Base-by-base conservation (phyloP, 2,888 invertebrate species). In the Cephus sareptanus region DNA sequence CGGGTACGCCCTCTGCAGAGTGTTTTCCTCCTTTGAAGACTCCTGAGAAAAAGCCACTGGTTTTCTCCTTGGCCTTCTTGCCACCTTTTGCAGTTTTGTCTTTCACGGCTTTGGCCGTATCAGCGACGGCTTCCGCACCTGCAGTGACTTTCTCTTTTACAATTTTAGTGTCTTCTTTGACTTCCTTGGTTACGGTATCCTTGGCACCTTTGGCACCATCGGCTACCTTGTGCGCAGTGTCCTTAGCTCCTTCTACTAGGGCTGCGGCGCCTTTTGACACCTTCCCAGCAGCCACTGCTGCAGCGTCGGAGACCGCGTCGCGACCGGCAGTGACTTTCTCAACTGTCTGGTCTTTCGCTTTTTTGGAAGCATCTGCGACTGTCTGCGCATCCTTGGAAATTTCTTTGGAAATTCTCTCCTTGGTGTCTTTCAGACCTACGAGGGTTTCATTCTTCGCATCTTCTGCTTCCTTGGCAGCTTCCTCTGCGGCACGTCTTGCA, bases 1-100 rank as follows among this genome's bases (percentile, higher is more conserved):
- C 80, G 15, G 83, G 76, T 76, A 83, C 81, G 35, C 82, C 82
- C 34, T 80, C 82, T 15, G 74, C 81, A 1, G 81, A 75, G 11
- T 82, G 82, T 75, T 83, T 83, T 12, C 81, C 80, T 23, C 83
- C 82, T 56, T 83, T 82, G 34, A 83, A 77, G 30, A 83, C 81
- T 30, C 83, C 83, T 1, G 83, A 83, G 23, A 83, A 76, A 68
- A 83, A 83, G 31, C 83, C 79, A 77, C 79, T 75, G 74, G 79
- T 31, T 78, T 81, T 82, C 9, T 80, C 80, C 69, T 83, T 83
- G 13, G 75, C 69, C 69, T 84, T 82, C 73, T 84, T 83, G 0
- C 76, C 73, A 76, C 79, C 79, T 68, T 81, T 80, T 40, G 70
- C 76, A 3, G 76, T 78, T 69, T 81, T 80, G 30, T 81, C 78